Conservation (phyloP, 2,888 invertebrate genomes). For the Campoplex capitator region DNA sequence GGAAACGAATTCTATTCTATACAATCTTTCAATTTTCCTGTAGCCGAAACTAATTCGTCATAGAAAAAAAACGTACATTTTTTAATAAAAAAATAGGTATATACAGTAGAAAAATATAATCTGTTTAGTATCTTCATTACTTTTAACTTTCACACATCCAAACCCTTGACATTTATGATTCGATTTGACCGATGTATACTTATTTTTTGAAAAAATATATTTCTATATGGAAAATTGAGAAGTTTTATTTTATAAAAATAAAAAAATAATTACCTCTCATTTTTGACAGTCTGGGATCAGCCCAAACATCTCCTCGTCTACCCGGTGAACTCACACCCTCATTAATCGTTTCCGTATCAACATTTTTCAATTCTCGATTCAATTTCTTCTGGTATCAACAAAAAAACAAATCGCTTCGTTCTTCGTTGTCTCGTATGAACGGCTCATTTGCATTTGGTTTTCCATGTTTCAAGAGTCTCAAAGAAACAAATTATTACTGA, state of each 20-base stretch:
- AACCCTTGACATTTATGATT: neutral
- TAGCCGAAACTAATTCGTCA: neutral
- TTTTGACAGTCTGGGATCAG: neutral
- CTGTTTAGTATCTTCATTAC: neutral
- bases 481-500: no score
- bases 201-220: neutral
- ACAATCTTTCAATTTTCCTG: neutral
- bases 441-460: no score
- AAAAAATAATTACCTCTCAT: neutral
- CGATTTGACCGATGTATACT: neutral
- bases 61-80: neutral
- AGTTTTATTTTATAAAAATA: neutral
- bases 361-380: neutral
- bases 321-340: neutral
- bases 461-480: neutral
- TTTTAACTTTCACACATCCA: neutral
- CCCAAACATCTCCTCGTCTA: neutral
- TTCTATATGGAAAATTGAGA: neutral
- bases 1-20: neutral
- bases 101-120: neutral
- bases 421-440: neutral
- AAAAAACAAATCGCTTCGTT: neutral
- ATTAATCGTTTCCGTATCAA: neutral
- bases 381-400: neutral
- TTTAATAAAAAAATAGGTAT: neutral